Percentiles rank a stretch among this genome's conserved stretches.
phyloP scores from a whole-genome alignment of 30 jellyfish, hydroid and myxozoan species.

The Calvadosia cruxmelitensis region DNA sequence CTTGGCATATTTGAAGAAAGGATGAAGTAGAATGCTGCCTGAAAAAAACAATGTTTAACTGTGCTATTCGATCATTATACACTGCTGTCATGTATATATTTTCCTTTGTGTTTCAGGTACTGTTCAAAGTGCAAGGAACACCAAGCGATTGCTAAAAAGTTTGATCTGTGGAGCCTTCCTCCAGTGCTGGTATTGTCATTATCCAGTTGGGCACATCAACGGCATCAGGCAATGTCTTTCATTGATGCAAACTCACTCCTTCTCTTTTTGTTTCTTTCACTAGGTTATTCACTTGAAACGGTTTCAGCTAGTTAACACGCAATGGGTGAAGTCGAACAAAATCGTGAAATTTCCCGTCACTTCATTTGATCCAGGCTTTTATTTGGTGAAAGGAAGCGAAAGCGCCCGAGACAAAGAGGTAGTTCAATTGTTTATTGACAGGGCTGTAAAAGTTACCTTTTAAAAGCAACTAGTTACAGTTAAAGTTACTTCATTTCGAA shows the following conservation, averaged over 20 bases:
- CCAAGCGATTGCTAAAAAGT: constrained; percentile 71
- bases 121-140: constrained; percentile 77
- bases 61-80: no score
- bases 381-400: constrained; percentile 38
- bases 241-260: no score
- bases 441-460: no score
- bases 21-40: no score
- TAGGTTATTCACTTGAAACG: constrained; percentile 82
- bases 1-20: no score
- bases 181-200: constrained; percentile 62
- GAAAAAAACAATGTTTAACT: no score
- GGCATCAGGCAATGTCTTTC: no score
- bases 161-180: constrained; percentile 81
- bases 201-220: constrained; percentile 1
- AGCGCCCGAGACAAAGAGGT: no score
- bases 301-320: constrained; percentile 73
- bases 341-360: constrained; percentile 58
- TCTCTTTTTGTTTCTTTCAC: neutral
- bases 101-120: constrained; percentile 36
- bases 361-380: constrained; percentile 52
- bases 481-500: no score
- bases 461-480: no score
- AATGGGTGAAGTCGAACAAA: constrained; percentile 85
- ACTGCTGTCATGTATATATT: no score
- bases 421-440: no score